phyloP scores from a whole-genome alignment of 1,140 invertebrate genomes.

The Elymnias hypermnestra region DNA sequence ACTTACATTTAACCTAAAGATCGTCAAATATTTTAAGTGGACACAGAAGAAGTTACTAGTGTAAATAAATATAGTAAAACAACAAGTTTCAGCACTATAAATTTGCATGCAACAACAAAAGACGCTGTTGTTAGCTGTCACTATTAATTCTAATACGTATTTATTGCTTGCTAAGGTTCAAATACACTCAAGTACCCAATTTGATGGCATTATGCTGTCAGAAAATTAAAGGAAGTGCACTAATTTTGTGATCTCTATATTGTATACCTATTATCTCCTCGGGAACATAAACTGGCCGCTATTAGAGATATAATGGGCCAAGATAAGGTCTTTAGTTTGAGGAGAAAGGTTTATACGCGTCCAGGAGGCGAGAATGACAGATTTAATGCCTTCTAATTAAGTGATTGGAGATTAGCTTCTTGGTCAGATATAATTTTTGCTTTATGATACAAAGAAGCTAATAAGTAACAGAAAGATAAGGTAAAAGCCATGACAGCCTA shows the following conservation, averaged over 20 bases:
- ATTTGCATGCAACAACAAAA: too few species aligned
- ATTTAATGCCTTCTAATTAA: slow-evolving; percentile 66
- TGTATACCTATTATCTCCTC: slow-evolving; percentile 15
- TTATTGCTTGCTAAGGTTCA: neutral
- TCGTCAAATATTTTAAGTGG: too few species aligned
- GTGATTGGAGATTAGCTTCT: slow-evolving; percentile 49
- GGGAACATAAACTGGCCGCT: slow-evolving; percentile 47
- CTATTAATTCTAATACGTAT: neutral
- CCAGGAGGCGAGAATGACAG: slow-evolving; percentile 56
- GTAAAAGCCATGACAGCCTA: too few species aligned
- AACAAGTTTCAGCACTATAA: too few species aligned
- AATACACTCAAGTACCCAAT: slow-evolving; percentile 5
- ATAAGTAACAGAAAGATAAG: too few species aligned
- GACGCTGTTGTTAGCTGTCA: neutral
- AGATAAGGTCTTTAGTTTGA: slow-evolving; percentile 54
- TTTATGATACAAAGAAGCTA: too few species aligned
- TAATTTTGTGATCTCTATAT: slow-evolving; percentile 16
- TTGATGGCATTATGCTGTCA: slow-evolving; percentile 9
- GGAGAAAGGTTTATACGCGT: slow-evolving; percentile 46
- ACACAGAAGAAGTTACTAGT: too few species aligned
- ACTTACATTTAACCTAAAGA: too few species aligned
- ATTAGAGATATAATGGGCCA: slow-evolving; percentile 53
- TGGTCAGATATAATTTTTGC: too few species aligned
- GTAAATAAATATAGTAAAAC: too few species aligned
- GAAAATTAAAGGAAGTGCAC: slow-evolving; percentile 9